Conservation (phyloP, 2,113 vertebrate genomes). For the Emydura subglobosa region DNA sequence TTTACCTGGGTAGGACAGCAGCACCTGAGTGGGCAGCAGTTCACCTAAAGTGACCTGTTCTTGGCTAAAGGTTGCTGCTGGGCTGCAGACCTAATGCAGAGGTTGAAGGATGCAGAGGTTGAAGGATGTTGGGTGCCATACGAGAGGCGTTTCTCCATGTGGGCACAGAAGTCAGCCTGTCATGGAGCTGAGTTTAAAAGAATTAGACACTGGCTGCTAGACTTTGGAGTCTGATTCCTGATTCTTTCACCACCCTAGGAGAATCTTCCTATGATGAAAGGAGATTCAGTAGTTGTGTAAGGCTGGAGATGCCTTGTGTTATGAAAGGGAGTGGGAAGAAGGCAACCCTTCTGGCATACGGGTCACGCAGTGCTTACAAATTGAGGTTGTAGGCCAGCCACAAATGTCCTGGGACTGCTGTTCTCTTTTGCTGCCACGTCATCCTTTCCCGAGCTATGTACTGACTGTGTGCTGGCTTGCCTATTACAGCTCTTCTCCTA, state of each 20-base stretch:
- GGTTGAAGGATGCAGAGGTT: background rate
- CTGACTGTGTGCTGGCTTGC: slow-evolving; percentile 51
- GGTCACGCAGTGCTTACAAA: slow-evolving; percentile 60
- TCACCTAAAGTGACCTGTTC: background rate
- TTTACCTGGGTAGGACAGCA: background rate
- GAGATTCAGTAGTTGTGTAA: slow-evolving; percentile 39
- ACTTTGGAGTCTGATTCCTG: background rate
- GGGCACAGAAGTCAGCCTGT: background rate
- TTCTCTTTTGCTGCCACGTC: slow-evolving; percentile 65
- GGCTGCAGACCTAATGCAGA: background rate
- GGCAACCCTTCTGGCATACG: slow-evolving; percentile 61
- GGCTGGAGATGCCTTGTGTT: slow-evolving; percentile 38
- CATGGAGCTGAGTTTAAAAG: background rate
- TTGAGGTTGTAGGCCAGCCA: slow-evolving; percentile 55
- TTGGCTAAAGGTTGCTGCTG: background rate
- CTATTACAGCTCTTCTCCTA: slow-evolving; percentile 16
- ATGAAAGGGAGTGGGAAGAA: slow-evolving; percentile 50
- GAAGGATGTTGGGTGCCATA: background rate
- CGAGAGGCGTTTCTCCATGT: background rate
- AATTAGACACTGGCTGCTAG: background rate
- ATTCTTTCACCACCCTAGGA: background rate
- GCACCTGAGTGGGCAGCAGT: background rate
- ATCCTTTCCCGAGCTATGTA: slow-evolving; percentile 63
- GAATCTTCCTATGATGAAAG: background rate
- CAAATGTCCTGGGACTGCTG: slow-evolving; percentile 63